These are phyloP conservation scores for fruit fly (Drosophila melanogaster) DNA, from an alignment of 1,140 invertebrate species.

Conservation along the genomic window Release_6_plus_ISO1_MT NT_033779.5:16215501-16216000, in stretches of 20 bases:
- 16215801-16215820: slow-evolving; percentile 75
- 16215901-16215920: slow-evolving; percentile 16
- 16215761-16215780: slow-evolving; percentile 52
- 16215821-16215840: slow-evolving; percentile 81
- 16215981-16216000: neutral
- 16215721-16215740: slow-evolving; percentile 17
- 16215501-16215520: slow-evolving; percentile 26
- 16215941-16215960: neutral
- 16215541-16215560: slow-evolving; percentile 31
- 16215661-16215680: slow-evolving; percentile 60
- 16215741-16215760: slow-evolving; percentile 46
- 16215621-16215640: slow-evolving; percentile 76
- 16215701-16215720: slow-evolving; percentile 13
- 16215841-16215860: slow-evolving; percentile 80
- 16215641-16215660: slow-evolving; percentile 76
- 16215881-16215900: slow-evolving; percentile 27
- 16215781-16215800: slow-evolving; percentile 62
- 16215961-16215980: slow-evolving; percentile 3
- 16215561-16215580: slow-evolving; percentile 11
- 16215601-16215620: slow-evolving; percentile 79
- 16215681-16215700: slow-evolving; percentile 14
- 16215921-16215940: neutral
- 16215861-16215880: slow-evolving; percentile 66
- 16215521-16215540: slow-evolving; percentile 81
- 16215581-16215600: slow-evolving; percentile 45